phyloP scores from a whole-genome alignment of 2,113 vertebrate species.

The human region GRCh38 chr19:55971501-55972000 shows the following conservation, averaged over 20 bases:
- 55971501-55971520: fast-evolving
- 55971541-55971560: background rate
- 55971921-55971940: background rate
- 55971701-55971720: fast-evolving
- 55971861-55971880: background rate
- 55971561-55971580: background rate
- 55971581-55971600: background rate
- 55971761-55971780: background rate
- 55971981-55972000: background rate
- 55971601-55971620: fast-evolving
- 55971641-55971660: no score
- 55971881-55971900: background rate
- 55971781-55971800: fast-evolving
- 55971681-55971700: background rate
- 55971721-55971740: background rate
- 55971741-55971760: background rate
- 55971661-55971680: no score
- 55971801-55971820: background rate
- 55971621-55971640: background rate
- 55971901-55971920: background rate
- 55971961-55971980: no score
- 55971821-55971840: fast-evolving
- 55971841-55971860: background rate
- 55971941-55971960: background rate
- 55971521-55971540: fast-evolving